Base-by-base conservation (phyloP, 2,888 invertebrate species). In the Tipula helvola region DNA sequence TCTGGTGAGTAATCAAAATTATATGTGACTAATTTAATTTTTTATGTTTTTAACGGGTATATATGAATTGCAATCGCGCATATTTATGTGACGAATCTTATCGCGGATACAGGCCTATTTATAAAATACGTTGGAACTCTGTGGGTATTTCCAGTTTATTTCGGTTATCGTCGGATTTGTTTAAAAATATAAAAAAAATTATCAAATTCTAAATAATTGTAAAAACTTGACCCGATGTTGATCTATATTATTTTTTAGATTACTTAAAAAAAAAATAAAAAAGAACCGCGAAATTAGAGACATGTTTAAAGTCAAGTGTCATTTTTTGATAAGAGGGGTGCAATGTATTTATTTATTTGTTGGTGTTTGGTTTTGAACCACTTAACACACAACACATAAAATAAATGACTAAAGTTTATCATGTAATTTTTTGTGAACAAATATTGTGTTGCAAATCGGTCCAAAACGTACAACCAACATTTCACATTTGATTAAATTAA, bases 1-100 rank as follows among this genome's bases (percentile, higher is more conserved):
- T 88, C 96, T 96, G 96, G 96, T 96, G 92, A 94, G 95, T 93
- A 87, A 84, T 84, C 39, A 39, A 39, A 28, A 39, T 84, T 84
- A 16, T n/a, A 39, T 83, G 83, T 36, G 28, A 36, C 10, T 83
- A 4, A 83, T 36, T 83, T 52, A 52, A 52, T 16, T 39, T 39
- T n/a, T 52, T 4, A 13, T n/a, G 12, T 52, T 52, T 52, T 52
- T 52, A n/a, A 44, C 10, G 52, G n/a, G 5, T 41, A 44, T 41
- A 44, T 44, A 52, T 52, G 39, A n/a, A 13, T 47, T 47, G 13
- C 52, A 52, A 5, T n/a, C n/a, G 44, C 1, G 44, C n/a, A 13
- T 2, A 39, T 39, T 39, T 39, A 39, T 39, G 39, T 39, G 52
- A 52, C 52, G 5, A 52, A 52, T 52, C n/a, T 52, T 52, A 52